Evolutionary conservation across 1,140 invertebrate species (phyloP).

Genomic region (Varroa destructor): DNA sequence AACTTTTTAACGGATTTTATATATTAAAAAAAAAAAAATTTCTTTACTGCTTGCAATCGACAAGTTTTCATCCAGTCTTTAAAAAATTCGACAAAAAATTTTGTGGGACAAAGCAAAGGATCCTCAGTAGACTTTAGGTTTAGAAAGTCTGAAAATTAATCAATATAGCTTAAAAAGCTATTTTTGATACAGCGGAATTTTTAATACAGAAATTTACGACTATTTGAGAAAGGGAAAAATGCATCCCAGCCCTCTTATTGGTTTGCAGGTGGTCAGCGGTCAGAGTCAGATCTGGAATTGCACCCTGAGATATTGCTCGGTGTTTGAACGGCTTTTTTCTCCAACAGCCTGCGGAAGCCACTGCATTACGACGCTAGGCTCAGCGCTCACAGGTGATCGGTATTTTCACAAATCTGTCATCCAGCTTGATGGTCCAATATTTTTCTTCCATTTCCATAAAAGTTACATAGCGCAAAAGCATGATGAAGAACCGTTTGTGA

Average conservation of each 20-base stretch:
- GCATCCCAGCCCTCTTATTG: not conserved
- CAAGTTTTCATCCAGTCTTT: too few species aligned
- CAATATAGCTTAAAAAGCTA: too few species aligned
- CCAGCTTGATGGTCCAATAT: not conserved
- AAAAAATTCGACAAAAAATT: too few species aligned
- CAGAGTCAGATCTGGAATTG: conserved; percentile 15
- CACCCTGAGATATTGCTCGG: conserved; percentile 14
- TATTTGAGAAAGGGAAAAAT: too few species aligned
- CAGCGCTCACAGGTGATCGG: conserved; percentile 22
- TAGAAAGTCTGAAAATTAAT: too few species aligned
- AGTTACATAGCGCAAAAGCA: not conserved
- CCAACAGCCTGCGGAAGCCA: conserved; percentile 7
- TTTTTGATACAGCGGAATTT: too few species aligned
- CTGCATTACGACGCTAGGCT: not conserved
- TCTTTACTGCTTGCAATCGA: too few species aligned
- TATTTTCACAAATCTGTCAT: not conserved
- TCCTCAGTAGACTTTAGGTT: too few species aligned
- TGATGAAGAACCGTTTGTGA: not conserved
- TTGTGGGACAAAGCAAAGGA: too few species aligned
- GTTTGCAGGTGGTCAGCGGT: conserved; percentile 12
- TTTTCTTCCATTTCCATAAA: not conserved
- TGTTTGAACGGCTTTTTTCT: conserved; percentile 13
- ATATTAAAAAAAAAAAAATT: too few species aligned
- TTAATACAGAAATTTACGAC: too few species aligned
- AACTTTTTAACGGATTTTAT: too few species aligned